Evolutionary conservation across 2,113 vertebrate species (phyloP).

Genomic region (Sterrhoptilus dennistouni): DNA sequence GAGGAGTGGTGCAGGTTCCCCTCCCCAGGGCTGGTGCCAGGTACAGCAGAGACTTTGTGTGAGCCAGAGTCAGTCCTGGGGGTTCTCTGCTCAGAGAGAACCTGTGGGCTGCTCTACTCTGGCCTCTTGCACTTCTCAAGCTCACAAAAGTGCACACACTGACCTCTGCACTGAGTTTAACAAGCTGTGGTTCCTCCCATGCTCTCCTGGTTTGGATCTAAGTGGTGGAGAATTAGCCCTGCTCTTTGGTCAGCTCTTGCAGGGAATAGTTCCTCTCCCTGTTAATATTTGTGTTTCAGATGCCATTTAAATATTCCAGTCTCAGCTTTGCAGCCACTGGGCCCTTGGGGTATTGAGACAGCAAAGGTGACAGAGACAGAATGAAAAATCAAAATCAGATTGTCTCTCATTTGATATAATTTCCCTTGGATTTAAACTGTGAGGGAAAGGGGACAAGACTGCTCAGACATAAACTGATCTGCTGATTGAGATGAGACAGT

Average conservation of each 20-base stretch:
- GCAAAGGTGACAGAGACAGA: neutral
- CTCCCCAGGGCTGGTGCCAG: neutral
- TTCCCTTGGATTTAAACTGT: neutral
- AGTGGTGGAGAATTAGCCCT: neutral
- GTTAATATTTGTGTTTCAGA: neutral
- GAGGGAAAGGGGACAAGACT: neutral
- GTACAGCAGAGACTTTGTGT: neutral
- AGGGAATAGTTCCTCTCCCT: neutral
- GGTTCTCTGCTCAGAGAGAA: neutral
- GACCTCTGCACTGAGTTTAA: neutral
- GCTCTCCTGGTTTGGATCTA: neutral
- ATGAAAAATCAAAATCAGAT: neutral
- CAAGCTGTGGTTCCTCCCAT: neutral
- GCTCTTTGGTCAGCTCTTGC: neutral
- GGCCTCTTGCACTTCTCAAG: neutral
- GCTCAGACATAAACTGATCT: neutral
- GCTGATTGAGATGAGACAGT: neutral
- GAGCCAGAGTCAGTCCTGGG: neutral
- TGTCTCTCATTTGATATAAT: neutral
- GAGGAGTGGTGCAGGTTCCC: neutral
- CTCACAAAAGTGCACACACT: neutral
- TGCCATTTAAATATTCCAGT: constrained; percentile 2
- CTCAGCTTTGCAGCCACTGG: neutral
- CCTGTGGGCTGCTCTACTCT: neutral
- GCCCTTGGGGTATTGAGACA: neutral